phyloP scores from a whole-genome alignment of 2,888 invertebrate genomes.

The Mycalesis mineus region DNA sequence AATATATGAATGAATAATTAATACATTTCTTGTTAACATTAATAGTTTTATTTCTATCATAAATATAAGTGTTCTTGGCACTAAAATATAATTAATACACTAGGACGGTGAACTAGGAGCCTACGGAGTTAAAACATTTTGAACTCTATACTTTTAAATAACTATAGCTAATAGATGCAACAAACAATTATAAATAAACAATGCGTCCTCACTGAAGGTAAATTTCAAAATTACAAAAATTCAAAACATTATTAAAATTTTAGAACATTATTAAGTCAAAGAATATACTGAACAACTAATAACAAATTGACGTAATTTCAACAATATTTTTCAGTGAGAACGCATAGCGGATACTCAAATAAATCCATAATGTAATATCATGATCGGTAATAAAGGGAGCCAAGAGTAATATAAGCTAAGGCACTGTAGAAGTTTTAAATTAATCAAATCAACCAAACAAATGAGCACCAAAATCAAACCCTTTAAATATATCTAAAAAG shows the following conservation, averaged over 20 bases:
- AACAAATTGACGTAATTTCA: too few species aligned
- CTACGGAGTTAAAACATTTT: conserved; percentile 4
- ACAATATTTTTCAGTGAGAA: neutral
- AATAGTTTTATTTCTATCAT: conserved; percentile 6
- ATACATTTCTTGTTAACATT: conserved; percentile 4
- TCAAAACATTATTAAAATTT: too few species aligned
- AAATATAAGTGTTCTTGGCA: conserved; percentile 38
- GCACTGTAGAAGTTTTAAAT: conserved; percentile 39
- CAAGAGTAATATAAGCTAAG: conserved; percentile 36
- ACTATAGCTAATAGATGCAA: conserved; percentile 5
- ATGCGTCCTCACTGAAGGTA: too few species aligned
- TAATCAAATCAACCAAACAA: conserved; percentile 24
- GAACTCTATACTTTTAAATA: neutral
- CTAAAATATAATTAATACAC: conserved; percentile 36
- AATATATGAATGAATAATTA: conserved; percentile 11
- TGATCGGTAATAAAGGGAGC: conserved; percentile 22
- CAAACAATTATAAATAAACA: neutral
- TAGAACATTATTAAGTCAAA: too few species aligned
- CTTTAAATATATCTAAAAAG: conserved; percentile 19
- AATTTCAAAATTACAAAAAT: too few species aligned
- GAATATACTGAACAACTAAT: too few species aligned
- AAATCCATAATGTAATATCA: conserved; percentile 19
- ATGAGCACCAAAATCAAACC: conserved; percentile 17
- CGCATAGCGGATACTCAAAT: neutral
- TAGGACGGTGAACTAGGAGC: conserved; percentile 38